Evolutionary conservation across 1,140 invertebrate genomes (phyloP), one percentile per base, ranked within the genome.

Genomic region (Anthonomus grandis): DNA sequence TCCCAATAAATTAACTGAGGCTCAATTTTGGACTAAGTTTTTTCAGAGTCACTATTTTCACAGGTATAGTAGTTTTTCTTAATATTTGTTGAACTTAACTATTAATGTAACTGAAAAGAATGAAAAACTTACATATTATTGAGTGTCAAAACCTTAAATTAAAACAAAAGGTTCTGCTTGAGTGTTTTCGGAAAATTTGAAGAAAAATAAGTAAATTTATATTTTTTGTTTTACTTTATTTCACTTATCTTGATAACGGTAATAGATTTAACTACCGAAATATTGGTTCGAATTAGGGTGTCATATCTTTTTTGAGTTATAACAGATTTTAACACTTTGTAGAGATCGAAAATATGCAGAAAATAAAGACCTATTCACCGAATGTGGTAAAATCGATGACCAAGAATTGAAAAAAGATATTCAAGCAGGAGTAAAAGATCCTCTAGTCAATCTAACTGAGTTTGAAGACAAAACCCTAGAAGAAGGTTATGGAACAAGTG

Each of bases 1-100:
- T 27, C 97, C 97, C 39, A 82, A 89, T 60, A 93, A 95, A 79
- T 85, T 99, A 83, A 85, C 88, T 0, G 97, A 99, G 76, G 82
- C 89, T 1, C 94, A 98, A 70, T 99, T 99, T 79, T 99, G 97
- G 97, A 96, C 93, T 9, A 92, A 96, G 66, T 99, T 99, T 77
- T 99, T 99, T 78, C 96, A 99, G 72, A 98, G 95, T 15, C 96
- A 99, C 80, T 99, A 99, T 79, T 99, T 98, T 83, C 95, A 99
- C 79, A 78, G 83, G 79, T 80, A 71, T 27, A 19, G 3, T 23
- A 13, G 22, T n/a, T 15, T 4, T 10, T 24, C 13, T 25, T 3
- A 55, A 24, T 39, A 27, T 22, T 21, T 48, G 38, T 21, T 57
- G 5, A 50, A 48, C 36, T 56, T 39, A 37, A n/a, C n/a, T n/a